Conservation (phyloP, 23 tunicate genomes). For the Ciona savignyi region DNA sequence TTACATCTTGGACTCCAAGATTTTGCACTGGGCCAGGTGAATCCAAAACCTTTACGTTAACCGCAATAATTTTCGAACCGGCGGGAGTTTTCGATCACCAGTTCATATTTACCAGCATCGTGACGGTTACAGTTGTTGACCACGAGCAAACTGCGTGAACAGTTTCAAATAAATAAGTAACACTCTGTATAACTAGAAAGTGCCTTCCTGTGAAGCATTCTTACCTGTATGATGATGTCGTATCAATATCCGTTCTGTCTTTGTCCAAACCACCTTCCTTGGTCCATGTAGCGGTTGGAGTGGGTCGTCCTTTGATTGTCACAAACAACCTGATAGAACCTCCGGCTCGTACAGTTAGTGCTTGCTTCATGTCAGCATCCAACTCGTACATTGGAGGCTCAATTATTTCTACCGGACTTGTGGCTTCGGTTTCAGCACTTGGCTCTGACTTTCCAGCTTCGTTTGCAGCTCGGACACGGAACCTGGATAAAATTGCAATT, state of each 20-base stretch:
- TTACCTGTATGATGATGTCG: conserved; percentile 72
- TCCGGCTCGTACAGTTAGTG: conserved; percentile 81
- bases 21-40: conserved; percentile 87
- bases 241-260: conserved; percentile 58
- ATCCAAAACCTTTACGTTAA: conserved; percentile 75
- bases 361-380: conserved; percentile 60
- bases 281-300: conserved; percentile 69
- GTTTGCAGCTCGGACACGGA: conserved; percentile 67
- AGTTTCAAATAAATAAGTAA: neutral
- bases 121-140: conserved; percentile 63
- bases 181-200: too few species aligned
- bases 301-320: conserved; percentile 68
- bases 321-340: conserved; percentile 55
- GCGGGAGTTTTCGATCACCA: conserved; percentile 61
- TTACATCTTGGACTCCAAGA: conserved; percentile 68
- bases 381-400: conserved; percentile 78
- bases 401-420: conserved; percentile 62
- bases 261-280: conserved; percentile 82
- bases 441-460: conserved; percentile 84
- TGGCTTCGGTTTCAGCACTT: conserved; percentile 24
- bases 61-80: conserved; percentile 48
- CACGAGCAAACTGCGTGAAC: conserved; percentile 26
- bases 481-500: conserved; percentile 12
- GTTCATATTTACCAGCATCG: conserved; percentile 82
- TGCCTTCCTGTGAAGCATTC: too few species aligned